Evolutionary conservation across 1,140 invertebrate genomes (phyloP).

Genomic region (Phymorhynchus buccinoides): DNA sequence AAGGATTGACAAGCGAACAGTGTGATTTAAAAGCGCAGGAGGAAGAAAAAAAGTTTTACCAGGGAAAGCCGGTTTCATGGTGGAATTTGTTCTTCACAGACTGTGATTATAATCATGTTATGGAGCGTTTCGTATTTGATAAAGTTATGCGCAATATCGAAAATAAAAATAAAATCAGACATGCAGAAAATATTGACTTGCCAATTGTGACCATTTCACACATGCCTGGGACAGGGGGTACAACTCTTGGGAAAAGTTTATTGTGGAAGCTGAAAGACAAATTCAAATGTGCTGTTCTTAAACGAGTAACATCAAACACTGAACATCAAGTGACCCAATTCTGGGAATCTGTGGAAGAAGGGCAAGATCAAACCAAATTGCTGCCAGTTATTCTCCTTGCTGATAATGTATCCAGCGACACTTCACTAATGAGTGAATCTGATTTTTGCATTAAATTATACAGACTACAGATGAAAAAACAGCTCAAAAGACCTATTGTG

Average conservation of each 20-base stretch:
- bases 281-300: not conserved
- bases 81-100: conserved; percentile 9
- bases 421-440: not conserved
- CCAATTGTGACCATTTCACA: not conserved
- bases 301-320: not conserved
- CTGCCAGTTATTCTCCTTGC: not conserved
- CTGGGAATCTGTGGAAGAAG: conserved; percentile 14
- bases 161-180: not conserved
- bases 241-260: not conserved
- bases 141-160: not conserved
- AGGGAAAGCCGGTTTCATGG: conserved; percentile 11
- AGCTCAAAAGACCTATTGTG: not conserved
- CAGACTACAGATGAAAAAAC: not conserved
- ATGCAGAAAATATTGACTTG: not conserved
- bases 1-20: not conserved
- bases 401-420: not conserved
- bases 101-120: not conserved
- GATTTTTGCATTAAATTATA: not conserved
- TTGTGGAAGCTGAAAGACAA: not conserved
- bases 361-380: not conserved
- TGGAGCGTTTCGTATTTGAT: not conserved
- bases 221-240: conserved; percentile 13
- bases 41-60: not conserved
- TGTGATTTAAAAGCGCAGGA: not conserved
- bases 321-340: not conserved